Evolutionary conservation across 2,113 vertebrate species (phyloP).

Genomic region (Neopipo cinnamomea): DNA sequence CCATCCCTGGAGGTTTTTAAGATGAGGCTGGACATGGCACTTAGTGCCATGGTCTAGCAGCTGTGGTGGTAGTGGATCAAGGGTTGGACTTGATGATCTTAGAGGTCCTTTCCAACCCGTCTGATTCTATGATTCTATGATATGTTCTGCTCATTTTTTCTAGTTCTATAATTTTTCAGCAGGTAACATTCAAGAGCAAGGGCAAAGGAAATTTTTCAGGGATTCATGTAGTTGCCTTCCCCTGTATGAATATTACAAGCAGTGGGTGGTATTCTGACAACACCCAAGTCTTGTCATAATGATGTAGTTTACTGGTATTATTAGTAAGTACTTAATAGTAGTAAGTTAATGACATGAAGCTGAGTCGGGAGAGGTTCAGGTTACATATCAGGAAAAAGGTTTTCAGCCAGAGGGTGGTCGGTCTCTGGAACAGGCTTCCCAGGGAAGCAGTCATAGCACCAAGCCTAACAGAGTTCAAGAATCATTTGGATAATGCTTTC

Average conservation of each 20-base stretch:
- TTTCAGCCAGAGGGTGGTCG: neutral
- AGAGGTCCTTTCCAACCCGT: too few relatives aligned
- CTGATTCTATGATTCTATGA: too few relatives aligned
- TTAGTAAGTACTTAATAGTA: neutral
- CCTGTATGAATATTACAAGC: neutral
- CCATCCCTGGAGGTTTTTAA: too few relatives aligned
- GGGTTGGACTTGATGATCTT: too few relatives aligned
- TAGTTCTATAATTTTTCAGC: neutral
- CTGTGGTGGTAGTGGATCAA: too few relatives aligned
- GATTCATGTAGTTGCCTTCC: neutral
- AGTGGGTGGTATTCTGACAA: neutral
- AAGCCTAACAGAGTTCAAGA: neutral
- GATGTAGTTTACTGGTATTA: neutral
- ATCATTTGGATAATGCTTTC: rapidly evolving
- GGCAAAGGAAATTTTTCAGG: neutral
- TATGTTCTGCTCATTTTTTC: neutral
- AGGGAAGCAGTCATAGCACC: neutral
- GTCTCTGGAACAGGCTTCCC: neutral
- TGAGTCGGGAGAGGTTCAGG: neutral
- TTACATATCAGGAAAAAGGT: neutral
- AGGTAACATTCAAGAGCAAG: neutral
- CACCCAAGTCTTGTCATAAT: neutral
- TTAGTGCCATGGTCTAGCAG: too few relatives aligned
- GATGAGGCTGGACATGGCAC: too few relatives aligned
- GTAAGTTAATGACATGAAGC: neutral